Evolutionary conservation across 2,113 vertebrate species (phyloP).

Genomic region (Microtus montanus): DNA sequence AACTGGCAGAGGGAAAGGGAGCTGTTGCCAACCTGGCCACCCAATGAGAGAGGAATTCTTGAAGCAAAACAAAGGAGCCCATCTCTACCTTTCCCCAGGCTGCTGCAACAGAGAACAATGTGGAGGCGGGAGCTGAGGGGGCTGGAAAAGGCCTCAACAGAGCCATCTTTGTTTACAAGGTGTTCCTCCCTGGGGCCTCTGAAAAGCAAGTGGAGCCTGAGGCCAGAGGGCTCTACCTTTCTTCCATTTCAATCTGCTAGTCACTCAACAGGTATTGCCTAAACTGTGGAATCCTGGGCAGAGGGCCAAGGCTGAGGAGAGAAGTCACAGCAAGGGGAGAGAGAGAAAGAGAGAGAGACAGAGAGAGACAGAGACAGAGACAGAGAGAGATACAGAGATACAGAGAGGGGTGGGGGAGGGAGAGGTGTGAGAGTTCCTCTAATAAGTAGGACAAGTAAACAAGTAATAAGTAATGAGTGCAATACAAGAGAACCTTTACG

Average conservation of each 20-base stretch:
- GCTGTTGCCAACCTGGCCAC: background rate
- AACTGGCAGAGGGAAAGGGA: background rate
- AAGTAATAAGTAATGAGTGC: background rate
- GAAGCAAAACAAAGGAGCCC: background rate
- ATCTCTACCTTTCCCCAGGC: background rate
- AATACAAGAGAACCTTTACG: background rate
- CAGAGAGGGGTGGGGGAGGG: too few relatives aligned
- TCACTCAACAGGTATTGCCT: background rate
- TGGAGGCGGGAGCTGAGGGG: accelerated
- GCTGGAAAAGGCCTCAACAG: background rate
- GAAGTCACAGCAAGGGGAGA: background rate
- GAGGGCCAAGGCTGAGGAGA: background rate
- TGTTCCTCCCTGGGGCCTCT: background rate
- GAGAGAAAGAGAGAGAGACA: background rate
- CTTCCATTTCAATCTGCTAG: background rate
- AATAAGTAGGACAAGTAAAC: background rate
- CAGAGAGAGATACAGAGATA: background rate
- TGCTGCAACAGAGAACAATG: background rate
- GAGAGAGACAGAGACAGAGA: background rate
- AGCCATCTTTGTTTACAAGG: conserved; percentile 17
- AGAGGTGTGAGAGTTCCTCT: background rate
- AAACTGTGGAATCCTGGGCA: background rate
- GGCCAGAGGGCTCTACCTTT: background rate
- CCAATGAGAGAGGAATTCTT: background rate
- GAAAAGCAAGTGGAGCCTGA: background rate